phyloP scores from a whole-genome alignment of 2,113 vertebrate genomes.

The Callopanchax toddi region DNA sequence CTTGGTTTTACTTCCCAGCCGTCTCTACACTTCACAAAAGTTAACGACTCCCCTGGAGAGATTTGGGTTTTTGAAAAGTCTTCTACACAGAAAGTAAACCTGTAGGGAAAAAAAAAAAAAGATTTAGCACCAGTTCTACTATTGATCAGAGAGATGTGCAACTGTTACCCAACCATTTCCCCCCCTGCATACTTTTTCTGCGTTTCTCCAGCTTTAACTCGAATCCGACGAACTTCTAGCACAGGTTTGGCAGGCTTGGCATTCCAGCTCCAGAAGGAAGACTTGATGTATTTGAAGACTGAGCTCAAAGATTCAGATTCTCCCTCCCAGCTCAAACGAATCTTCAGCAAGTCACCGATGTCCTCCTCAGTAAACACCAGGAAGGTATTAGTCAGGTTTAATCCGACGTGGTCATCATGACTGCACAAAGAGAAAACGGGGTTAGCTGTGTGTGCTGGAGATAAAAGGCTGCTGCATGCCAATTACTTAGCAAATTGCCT shows the following conservation, averaged over 20 bases:
- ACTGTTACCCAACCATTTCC: not conserved
- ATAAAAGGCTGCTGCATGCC: no score
- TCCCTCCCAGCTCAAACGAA: slow-evolving; percentile 89
- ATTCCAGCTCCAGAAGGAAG: slow-evolving; percentile 74
- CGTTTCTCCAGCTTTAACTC: slow-evolving; percentile 93
- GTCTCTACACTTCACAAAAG: slow-evolving; percentile 88
- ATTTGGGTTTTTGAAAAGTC: slow-evolving; percentile 80
- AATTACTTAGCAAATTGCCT: no score
- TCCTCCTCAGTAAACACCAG: slow-evolving; percentile 93
- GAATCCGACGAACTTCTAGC: slow-evolving; percentile 86
- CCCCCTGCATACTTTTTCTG: slow-evolving; percentile 86
- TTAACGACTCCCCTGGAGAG: slow-evolving; percentile 85
- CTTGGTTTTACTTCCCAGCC: slow-evolving; percentile 86
- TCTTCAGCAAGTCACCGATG: slow-evolving; percentile 91
- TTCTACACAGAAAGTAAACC: slow-evolving; percentile 89
- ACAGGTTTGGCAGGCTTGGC: slow-evolving; percentile 52
- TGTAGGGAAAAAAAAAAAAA: slow-evolving; percentile 49
- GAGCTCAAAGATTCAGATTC: slow-evolving; percentile 79
- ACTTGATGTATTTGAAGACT: slow-evolving; percentile 82
- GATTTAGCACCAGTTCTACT: not conserved
- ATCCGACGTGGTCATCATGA: slow-evolving; percentile 57
- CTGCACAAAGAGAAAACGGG: slow-evolving; percentile 35
- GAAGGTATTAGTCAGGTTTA: slow-evolving; percentile 94
- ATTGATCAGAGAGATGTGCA: not conserved
- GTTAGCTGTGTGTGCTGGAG: not conserved